A percentile compares a stretch with the other conserved stretches of the same genome.
Evolutionary conservation across 2,797 vertebrate species (phyloP).

Genomic region (Ibycter americanus): DNA sequence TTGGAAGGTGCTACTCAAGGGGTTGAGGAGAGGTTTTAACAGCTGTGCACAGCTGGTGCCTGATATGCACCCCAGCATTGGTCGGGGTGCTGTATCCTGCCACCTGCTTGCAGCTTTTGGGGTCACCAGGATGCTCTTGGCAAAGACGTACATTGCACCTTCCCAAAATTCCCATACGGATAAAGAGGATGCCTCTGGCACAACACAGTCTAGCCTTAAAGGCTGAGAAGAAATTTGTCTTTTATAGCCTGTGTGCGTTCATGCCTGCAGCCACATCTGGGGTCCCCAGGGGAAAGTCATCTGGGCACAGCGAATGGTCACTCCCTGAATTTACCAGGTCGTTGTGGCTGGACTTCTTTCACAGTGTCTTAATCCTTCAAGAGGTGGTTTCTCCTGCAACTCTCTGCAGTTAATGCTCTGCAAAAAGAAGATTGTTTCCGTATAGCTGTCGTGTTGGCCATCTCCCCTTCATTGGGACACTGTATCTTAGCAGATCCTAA

Average conservation of each 20-base stretch:
- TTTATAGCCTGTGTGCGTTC: neutral
- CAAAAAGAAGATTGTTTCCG: neutral
- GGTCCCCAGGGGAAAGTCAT: neutral
- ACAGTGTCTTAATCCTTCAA: neutral
- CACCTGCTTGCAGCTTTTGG: neutral
- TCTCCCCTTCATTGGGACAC: neutral
- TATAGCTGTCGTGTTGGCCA: accelerated
- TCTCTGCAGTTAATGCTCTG: neutral
- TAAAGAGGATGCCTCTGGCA: neutral
- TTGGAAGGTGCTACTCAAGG: neutral
- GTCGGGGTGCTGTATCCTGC: too few species aligned
- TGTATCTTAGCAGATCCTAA: neutral
- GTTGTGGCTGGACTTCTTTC: neutral
- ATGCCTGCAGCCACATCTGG: neutral
- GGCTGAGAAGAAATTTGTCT: neutral
- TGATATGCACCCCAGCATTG: accelerated
- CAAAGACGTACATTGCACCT: neutral
- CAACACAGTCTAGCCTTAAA: neutral
- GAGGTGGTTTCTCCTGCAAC: neutral
- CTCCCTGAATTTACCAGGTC: neutral
- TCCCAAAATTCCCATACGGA: neutral
- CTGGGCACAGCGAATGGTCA: neutral
- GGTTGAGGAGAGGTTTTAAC: neutral
- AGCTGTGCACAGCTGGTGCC: neutral
- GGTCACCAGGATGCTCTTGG: neutral